Evolutionary conservation across 1,140 invertebrate genomes (phyloP).

Genomic region (Olivierus martensii): DNA sequence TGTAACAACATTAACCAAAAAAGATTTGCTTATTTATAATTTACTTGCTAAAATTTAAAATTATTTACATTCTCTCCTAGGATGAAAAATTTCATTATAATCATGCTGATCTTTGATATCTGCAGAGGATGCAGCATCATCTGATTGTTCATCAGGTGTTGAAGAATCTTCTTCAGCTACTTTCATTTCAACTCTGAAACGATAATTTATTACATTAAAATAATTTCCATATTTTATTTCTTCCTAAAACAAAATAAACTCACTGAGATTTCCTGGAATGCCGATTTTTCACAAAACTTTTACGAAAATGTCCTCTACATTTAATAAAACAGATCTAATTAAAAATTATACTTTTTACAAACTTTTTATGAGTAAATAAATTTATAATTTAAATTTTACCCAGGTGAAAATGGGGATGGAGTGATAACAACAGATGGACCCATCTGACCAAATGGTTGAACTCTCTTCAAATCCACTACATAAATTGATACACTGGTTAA

Average conservation of each 20-base stretch:
- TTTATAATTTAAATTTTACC: slow-evolving; percentile 14
- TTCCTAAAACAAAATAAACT: too few relatives aligned
- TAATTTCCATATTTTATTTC: too few relatives aligned
- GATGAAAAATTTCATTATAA: slow-evolving; percentile 49
- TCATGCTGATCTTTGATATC: background rate
- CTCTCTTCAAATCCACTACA: slow-evolving; percentile 68
- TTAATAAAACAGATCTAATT: slow-evolving; percentile 33
- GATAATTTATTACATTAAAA: slow-evolving; percentile 23
- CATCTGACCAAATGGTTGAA: slow-evolving; percentile 40
- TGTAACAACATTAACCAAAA: too few relatives aligned
- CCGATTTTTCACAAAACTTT: slow-evolving; percentile 61
- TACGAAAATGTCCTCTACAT: slow-evolving; percentile 54
- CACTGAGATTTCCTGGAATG: too few relatives aligned
- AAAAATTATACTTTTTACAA: too few relatives aligned
- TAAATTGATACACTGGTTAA: slow-evolving; percentile 64
- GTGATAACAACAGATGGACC: background rate
- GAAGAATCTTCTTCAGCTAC: slow-evolving; percentile 27
- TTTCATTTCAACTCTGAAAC: slow-evolving; percentile 35
- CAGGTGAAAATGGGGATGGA: background rate
- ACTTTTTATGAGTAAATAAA: too few relatives aligned
- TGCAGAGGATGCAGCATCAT: too few relatives aligned
- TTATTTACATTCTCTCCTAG: slow-evolving; percentile 63
- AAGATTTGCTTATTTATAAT: too few relatives aligned
- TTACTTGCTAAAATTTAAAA: too few relatives aligned
- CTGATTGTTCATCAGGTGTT: background rate